These are phyloP conservation scores for Euura lappo DNA, from an alignment of 1,140 invertebrate species.

Conservation along the genomic window DNA sequence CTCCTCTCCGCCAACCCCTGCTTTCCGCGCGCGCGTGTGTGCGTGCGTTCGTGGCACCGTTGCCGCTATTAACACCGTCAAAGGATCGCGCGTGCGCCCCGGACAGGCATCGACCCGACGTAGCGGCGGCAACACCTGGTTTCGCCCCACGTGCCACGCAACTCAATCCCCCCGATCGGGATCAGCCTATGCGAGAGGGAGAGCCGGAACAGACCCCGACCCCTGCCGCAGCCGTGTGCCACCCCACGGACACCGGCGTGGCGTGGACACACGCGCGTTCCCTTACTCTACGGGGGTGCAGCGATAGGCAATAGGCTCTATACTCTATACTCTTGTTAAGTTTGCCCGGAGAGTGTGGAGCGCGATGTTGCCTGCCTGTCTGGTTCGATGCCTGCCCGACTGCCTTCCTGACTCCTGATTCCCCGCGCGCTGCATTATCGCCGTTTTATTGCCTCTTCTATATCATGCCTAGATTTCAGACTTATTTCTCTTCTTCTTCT, in stretches of 20 bases:
- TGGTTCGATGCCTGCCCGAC: background rate
- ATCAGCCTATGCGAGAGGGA: background rate
- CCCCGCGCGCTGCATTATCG: background rate
- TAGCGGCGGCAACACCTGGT: constrained; percentile 55
- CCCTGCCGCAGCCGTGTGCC: constrained; percentile 20
- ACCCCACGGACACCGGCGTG: constrained; percentile 28
- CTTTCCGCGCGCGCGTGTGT: background rate
- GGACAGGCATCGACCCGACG: constrained; percentile 49
- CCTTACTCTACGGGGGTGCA: background rate
- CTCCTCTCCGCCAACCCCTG: background rate
- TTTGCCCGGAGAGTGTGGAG: background rate
- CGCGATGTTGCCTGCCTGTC: background rate
- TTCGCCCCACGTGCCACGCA: constrained; percentile 52
- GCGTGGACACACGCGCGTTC: constrained; percentile 5
- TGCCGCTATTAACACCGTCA: background rate
- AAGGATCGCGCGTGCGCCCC: constrained; percentile 43
- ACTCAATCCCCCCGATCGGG: background rate
- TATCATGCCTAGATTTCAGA: background rate
- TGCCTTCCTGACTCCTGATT: constrained; percentile 1
- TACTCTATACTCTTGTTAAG: background rate
- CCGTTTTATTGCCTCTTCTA: background rate
- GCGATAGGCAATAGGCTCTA: background rate
- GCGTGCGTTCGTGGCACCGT: too few species aligned
- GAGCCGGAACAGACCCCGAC: too few species aligned
- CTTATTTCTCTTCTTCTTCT: background rate